Base-by-base conservation (phyloP, 2,113 vertebrate genomes). In the Sebastes schlegelii region DNA sequence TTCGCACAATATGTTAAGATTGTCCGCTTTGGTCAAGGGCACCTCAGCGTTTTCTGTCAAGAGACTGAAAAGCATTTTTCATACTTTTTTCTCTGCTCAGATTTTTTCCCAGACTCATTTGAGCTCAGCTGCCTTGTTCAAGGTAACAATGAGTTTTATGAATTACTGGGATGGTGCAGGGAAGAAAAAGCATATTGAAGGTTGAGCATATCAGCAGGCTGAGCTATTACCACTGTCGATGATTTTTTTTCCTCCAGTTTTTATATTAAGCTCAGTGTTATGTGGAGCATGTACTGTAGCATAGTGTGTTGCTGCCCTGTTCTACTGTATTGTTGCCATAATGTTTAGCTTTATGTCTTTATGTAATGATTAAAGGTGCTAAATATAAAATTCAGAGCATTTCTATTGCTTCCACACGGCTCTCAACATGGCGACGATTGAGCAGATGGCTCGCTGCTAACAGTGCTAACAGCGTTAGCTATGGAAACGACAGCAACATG, bases 31-130 rank as follows among this genome's bases (percentile, higher is more conserved):
- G 58, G 66, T 77, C 51, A 80, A 64, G 83, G 60, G 55, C 21
- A 60, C 69, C 23, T 68, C 21, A 70, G 7, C 23, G 5, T 40
- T 75, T 64, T 76, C 10, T 74, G 40, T 55, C 14, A 5, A 55
- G 9, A 71, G 21, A 52, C 23, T 14, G n/a, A 60, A 83, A 73
- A 73, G 19, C 55, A 65, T 74, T 72, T 74, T 55, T 86, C 46
- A 45, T 76, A 1, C 42, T 48, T 48, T 70, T 74, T 46, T 16
- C 49, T 58, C 48, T 8, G 10, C 43, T 23, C 54, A 6, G 5
- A 51, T 79, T 48, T 13, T 52, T 54, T 19, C 48, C 54, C 17
- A 21, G 67, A 63, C 58, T 76, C 61, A 54, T 62, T 63, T 65
- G 6, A 60, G 34, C 16, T 21, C 4, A 75, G 68, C 68, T 21